phyloP scores from a whole-genome alignment of 53 echinoderm and acorn worm species.

The Patiria pectinifera region DNA sequence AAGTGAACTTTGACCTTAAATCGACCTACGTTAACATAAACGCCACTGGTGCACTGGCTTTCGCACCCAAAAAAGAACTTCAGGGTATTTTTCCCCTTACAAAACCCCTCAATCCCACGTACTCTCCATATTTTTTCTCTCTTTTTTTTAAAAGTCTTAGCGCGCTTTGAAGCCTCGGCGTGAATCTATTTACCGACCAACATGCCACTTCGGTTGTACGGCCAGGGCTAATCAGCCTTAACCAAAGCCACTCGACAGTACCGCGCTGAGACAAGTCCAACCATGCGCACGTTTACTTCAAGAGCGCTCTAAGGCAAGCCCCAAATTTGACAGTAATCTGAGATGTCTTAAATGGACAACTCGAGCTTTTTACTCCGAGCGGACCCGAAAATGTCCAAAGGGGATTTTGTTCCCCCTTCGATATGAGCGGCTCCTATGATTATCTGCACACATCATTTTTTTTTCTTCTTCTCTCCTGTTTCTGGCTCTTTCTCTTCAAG shows the following conservation, averaged over 20 bases:
- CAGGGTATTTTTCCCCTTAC: not conserved
- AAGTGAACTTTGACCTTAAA: not conserved
- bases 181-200: conserved; percentile 38
- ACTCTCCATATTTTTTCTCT: not conserved
- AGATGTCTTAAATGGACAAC: conserved; percentile 63
- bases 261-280: not conserved
- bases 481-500: not conserved
- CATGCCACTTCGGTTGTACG: conserved; percentile 34
- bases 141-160: conserved; percentile 1
- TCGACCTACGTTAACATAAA: not conserved
- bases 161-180: not conserved
- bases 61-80: not conserved
- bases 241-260: conserved; percentile 47
- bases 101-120: not conserved
- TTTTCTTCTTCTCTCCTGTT: not conserved
- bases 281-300: conserved; percentile 39
- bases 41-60: not conserved
- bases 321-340: conserved; percentile 60
- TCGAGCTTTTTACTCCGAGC: conserved; percentile 23
- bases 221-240: conserved; percentile 49
- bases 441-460: conserved; percentile 9
- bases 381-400: conserved; percentile 36
- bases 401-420: conserved; percentile 12
- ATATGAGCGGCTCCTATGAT: conserved; percentile 18
- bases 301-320: conserved; percentile 43